Base-by-base conservation (phyloP, 2,797 vertebrate genomes). In the Micromesistius poutassou region DNA sequence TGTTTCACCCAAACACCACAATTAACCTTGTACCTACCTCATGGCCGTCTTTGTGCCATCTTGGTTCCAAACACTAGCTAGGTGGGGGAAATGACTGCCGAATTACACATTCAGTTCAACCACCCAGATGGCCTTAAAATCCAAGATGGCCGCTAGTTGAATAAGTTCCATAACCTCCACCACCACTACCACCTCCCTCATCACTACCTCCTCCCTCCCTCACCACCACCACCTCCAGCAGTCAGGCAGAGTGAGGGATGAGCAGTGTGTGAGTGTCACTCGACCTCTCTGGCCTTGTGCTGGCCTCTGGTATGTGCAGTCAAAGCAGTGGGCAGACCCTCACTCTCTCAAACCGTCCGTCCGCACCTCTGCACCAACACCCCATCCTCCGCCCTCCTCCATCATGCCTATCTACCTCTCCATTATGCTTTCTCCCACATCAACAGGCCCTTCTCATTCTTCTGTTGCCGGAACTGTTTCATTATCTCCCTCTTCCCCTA, bases 241-340 rank as follows among this genome's bases (percentile, higher is more conserved):
- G 74, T 30, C 35, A 74, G 40, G 38, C 14, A 77, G 84, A 84
- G 83, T 82, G 84, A 90, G 81, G 79, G 79, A 88, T 90, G 90
- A 93, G 92, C 88, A 83, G 78, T 78, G 81, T 75, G 80, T 79
- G 88, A 94, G 93, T 91, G 92, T 92, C 91, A 93, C 93, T 94
- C 92, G 93, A 94, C 92, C 92, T 82, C 74, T 73, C 71, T 89
- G 87, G 82, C 92, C 91, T 86, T 31, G 5, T 46, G 14, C 4
- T 87, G 91, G 94, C 92, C 91, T 88, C 82, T n/a, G 36, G 78
- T 74, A 82, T 85, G 87, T 85, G 76, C 89, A 82, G 80, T 87
- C 77, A 78, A 76, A 78, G 81, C 80, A 42, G 77, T 71, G 78
- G 81, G 82, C 82, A 80, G 86, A 79, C 82, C 77, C 79, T 86